Evolutionary conservation across 2,888 invertebrate species (phyloP), one percentile per base, ranked within the genome.

Genomic region (Ypsolopha sequella): DNA sequence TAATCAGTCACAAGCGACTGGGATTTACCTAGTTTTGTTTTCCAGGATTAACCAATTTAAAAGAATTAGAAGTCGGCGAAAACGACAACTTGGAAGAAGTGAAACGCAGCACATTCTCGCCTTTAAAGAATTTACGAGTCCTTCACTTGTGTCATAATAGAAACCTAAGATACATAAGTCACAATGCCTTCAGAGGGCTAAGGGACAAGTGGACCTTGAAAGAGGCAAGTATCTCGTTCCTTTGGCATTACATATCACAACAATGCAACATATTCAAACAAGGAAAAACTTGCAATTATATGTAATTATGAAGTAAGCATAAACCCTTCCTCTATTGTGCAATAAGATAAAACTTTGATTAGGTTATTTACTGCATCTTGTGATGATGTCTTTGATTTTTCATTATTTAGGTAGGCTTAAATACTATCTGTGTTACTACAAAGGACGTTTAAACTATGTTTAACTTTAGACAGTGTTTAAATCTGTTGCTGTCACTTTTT

Each of bases 61-160:
- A 81, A 56, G 84, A 87, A 58, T 66, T 92, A 44, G 91, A 91
- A 64, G 88, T 91, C 6, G 90, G 89, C 51, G 84, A 88, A 60
- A 87, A 92, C 65, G 73, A 79, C 6, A 73, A 82, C 58, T 69
- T 92, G 54, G 84, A 82, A 52, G 81, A 76, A 59, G 86, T 92
- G 10, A 86, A 87, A 56, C 74, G 84, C 35, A 87, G 84, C 55
- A 84, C 89, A 4, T 89, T 90, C 60, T 72, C 85, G 1, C 79
- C 84, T n/a, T 69, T 89, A 45, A 77, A 66, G 52, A 82, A 70
- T 51, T 64, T 88, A 53, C 71, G 73, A 58, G 70, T 77, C 2
- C 74, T 90, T 3, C 80, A 87, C 57, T 71, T 88, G 44, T 84
- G 84, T 51, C 85, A 87, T 62, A 91, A 90, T 68, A 70, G 70